These are phyloP conservation scores for Theocolax elegans DNA, from an alignment of 1,140 invertebrate species.

Conservation along the genomic window DNA sequence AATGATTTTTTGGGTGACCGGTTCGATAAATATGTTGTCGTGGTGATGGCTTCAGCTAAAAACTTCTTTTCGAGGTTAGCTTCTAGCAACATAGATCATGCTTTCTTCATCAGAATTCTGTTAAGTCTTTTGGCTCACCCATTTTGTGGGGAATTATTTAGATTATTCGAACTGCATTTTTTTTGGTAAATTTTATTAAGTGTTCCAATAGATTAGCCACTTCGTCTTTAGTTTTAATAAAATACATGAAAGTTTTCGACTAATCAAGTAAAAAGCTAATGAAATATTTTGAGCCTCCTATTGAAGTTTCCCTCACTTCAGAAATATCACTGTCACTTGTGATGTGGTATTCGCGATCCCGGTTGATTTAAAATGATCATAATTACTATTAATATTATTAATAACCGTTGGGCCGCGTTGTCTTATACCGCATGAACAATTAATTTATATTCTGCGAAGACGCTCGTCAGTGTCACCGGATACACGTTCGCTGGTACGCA, in stretches of 20 bases:
- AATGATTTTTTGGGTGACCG: constrained; percentile 18
- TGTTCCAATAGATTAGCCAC: constrained; percentile 53
- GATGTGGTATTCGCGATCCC: too few species aligned
- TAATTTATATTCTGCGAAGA: too few species aligned
- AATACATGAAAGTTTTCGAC: neutral
- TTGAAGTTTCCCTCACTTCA: neutral
- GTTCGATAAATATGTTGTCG: constrained; percentile 49
- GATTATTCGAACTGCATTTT: too few species aligned
- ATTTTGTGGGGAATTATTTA: constrained; percentile 55
- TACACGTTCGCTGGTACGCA: too few species aligned
- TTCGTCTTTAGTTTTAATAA: constrained; percentile 42
- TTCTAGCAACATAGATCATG: constrained; percentile 54
- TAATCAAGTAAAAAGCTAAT: neutral
- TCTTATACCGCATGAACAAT: too few species aligned
- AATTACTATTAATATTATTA: too few species aligned
- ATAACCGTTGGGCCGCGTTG: too few species aligned
- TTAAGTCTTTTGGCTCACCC: constrained; percentile 57
- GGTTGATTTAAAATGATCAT: too few species aligned
- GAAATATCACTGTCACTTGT: neutral
- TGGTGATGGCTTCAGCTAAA: constrained; percentile 64
- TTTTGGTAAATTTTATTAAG: too few species aligned
- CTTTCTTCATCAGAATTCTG: constrained; percentile 57
- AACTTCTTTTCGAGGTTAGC: constrained; percentile 52
- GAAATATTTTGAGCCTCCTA: too few species aligned
- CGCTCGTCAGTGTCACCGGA: too few species aligned